phyloP scores from a whole-genome alignment of 1,140 invertebrate species.

The Anastrepha obliqua region DNA sequence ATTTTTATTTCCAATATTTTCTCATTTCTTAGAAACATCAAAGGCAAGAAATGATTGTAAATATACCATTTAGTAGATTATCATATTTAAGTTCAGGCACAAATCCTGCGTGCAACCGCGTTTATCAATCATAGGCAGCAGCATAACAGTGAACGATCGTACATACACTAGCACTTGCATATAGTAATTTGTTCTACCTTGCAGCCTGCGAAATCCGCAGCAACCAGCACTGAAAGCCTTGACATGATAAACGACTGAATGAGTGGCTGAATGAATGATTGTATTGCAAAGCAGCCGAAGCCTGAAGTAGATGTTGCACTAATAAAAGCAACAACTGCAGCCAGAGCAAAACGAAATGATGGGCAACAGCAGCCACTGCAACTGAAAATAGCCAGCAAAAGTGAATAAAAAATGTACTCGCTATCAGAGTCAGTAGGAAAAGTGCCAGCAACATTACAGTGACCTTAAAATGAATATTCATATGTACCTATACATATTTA shows the following conservation, averaged over 20 bases:
- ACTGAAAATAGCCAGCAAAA: neutral
- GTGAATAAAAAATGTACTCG: neutral
- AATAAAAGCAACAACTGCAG: neutral
- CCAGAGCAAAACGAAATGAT: neutral
- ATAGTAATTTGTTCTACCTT: neutral
- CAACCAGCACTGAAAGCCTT: constrained; percentile 25
- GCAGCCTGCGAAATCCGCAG: neutral
- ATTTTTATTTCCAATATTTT: neutral
- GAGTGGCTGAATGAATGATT: neutral
- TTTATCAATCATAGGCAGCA: neutral
- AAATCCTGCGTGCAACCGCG: too few relatives aligned
- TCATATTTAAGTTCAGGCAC: neutral
- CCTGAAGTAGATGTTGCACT: neutral
- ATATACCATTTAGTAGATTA: neutral
- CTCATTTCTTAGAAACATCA: neutral
- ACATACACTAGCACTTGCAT: neutral
- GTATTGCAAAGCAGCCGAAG: neutral
- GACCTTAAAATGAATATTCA: neutral
- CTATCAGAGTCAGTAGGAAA: neutral
- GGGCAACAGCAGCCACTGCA: neutral
- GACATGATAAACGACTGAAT: constrained; percentile 9
- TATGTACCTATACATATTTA: neutral
- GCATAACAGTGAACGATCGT: neutral
- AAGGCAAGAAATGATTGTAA: neutral
- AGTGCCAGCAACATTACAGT: neutral